A percentile compares a stretch with the other conserved stretches of the same genome.
phyloP scores from a whole-genome alignment of 2,888 invertebrate species.

The Leucophora obtusa region DNA sequence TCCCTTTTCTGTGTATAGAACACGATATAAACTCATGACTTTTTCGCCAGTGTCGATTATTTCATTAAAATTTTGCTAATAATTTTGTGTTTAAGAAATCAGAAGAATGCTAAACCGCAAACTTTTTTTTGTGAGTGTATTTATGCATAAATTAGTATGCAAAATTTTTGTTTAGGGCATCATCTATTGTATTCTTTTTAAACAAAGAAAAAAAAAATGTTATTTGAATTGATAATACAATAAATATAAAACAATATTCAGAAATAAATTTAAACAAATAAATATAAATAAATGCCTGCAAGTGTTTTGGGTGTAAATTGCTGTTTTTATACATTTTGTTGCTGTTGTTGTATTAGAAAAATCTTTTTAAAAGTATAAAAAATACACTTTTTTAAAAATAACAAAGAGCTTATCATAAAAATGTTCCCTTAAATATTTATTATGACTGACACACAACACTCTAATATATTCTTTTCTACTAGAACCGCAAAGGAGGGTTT shows the following conservation, averaged over 20 bases:
- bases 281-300: constrained; percentile 50
- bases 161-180: constrained; percentile 7
- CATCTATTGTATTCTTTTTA: neutral
- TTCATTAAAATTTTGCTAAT: too few species aligned
- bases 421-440: neutral
- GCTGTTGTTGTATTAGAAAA: constrained; percentile 1
- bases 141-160: constrained; percentile 11
- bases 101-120: too few species aligned
- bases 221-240: constrained; percentile 31
- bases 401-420: constrained; percentile 14
- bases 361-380: constrained; percentile 2
- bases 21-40: too few species aligned
- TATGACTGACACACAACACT: neutral
- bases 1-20: too few species aligned
- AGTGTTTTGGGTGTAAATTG: constrained; percentile 54
- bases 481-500: neutral
- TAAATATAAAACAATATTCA: constrained; percentile 27
- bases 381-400: neutral
- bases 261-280: constrained; percentile 45
- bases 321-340: constrained; percentile 13
- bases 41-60: too few species aligned
- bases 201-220: constrained; percentile 26
- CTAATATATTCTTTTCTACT: neutral
- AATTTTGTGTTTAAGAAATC: too few species aligned
- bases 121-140: neutral